These are phyloP conservation scores for Callithrix jacchus DNA, from an alignment of 2,113 vertebrate species.

Conservation along the genomic window DNA sequence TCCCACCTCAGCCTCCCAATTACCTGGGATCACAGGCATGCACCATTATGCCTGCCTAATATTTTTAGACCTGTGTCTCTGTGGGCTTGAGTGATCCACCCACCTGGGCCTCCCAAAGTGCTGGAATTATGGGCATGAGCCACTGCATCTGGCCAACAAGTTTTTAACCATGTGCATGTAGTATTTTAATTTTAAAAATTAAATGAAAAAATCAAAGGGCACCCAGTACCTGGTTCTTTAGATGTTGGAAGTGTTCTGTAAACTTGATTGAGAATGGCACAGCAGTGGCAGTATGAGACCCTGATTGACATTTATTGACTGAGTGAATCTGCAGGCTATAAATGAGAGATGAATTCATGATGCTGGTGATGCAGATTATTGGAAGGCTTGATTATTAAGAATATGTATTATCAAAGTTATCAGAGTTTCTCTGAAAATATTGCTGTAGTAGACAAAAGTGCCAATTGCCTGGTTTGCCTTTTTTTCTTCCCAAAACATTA, in stretches of 20 bases:
- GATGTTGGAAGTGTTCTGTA: not conserved
- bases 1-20: too few relatives aligned
- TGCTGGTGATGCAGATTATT: not conserved
- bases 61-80: too few relatives aligned
- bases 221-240: not conserved
- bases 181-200: not conserved
- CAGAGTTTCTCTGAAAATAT: not conserved
- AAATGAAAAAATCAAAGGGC: not conserved
- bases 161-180: not conserved
- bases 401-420: not conserved
- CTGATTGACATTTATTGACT: not conserved
- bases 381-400: not conserved
- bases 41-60: too few relatives aligned
- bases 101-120: too few relatives aligned
- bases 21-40: too few relatives aligned
- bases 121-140: too few relatives aligned
- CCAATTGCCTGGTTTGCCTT: not conserved
- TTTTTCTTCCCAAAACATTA: not conserved
- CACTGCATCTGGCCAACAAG: too few relatives aligned
- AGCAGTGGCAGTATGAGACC: not conserved
- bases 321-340: not conserved
- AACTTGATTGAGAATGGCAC: not conserved
- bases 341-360: not conserved
- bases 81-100: too few relatives aligned
- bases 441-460: not conserved